A percentile compares a stretch with the other conserved stretches of the same genome.
These are phyloP conservation scores for Petrolisthes cinctipes DNA, from an alignment of 2,888 invertebrate species.

Conservation along the genomic window DNA sequence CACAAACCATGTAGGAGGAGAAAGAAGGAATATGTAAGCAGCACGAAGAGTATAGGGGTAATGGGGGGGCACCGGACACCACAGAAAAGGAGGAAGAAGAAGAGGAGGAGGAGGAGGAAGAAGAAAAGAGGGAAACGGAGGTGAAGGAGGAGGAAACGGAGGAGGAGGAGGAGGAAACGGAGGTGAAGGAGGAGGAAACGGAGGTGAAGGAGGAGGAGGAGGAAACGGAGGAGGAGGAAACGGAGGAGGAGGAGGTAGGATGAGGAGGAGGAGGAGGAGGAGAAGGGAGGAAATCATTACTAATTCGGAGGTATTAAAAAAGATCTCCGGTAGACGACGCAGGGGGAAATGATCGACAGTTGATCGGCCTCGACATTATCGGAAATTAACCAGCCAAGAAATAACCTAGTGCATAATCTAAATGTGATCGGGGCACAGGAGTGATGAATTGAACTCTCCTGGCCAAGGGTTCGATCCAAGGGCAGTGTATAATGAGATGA, in stretches of 20 bases:
- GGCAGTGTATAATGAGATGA: too few species aligned
- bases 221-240: too few species aligned
- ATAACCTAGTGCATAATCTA: slow-evolving; percentile 32
- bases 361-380: slow-evolving; percentile 37
- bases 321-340: slow-evolving; percentile 38
- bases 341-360: slow-evolving; percentile 39
- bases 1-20: not conserved
- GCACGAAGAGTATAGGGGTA: too few species aligned
- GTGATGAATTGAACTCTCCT: slow-evolving; percentile 7
- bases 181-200: slow-evolving; percentile 7
- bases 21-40: too few species aligned
- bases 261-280: too few species aligned
- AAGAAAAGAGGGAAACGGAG: too few species aligned
- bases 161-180: too few species aligned
- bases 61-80: too few species aligned
- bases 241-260: too few species aligned
- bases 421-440: slow-evolving; percentile 33
- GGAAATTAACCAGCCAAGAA: slow-evolving; percentile 40
- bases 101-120: too few species aligned
- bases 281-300: slow-evolving; percentile 24
- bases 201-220: not conserved
- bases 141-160: too few species aligned
- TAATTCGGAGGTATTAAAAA: slow-evolving; percentile 37
- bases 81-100: too few species aligned
- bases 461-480: not conserved